These are phyloP conservation scores for Steatornis caripensis DNA, from an alignment of 2,113 vertebrate genomes.

Conservation along the genomic window DNA sequence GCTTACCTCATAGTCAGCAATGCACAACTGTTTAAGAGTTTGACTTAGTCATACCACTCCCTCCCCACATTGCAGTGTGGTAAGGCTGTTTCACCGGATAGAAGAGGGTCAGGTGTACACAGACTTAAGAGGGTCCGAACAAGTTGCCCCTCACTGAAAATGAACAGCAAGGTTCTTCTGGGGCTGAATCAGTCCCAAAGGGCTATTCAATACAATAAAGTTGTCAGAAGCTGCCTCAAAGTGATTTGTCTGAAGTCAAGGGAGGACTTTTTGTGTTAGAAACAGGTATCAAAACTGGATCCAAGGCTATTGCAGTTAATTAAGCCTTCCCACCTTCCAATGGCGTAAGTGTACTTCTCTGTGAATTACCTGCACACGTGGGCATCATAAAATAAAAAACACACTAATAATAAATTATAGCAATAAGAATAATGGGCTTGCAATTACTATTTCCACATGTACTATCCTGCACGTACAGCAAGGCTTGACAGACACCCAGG, in stretches of 20 bases:
- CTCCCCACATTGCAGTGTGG: neutral
- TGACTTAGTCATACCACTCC: neutral
- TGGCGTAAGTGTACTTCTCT: neutral
- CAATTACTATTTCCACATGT: conserved; percentile 61
- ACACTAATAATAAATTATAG: conserved; percentile 51
- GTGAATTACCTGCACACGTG: conserved; percentile 42
- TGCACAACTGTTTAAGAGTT: neutral
- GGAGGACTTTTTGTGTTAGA: neutral
- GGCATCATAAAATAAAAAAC: conserved; percentile 57
- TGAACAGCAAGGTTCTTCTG: neutral
- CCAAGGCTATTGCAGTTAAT: neutral
- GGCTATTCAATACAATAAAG: fast-evolving
- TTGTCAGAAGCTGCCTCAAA: neutral
- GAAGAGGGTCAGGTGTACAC: neutral
- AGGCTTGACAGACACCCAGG: neutral
- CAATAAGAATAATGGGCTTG: conserved; percentile 53
- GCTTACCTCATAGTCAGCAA: conserved; percentile 15
- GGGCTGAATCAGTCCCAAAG: neutral
- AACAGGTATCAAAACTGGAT: neutral
- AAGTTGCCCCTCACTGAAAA: neutral
- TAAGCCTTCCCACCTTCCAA: neutral
- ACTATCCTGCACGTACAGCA: conserved; percentile 2
- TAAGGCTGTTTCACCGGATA: neutral
- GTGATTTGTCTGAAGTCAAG: neutral
- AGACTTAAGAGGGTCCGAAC: neutral